Evolutionary conservation across 2,888 invertebrate species (phyloP).

Genomic region (Oconnorella tubifera): DNA sequence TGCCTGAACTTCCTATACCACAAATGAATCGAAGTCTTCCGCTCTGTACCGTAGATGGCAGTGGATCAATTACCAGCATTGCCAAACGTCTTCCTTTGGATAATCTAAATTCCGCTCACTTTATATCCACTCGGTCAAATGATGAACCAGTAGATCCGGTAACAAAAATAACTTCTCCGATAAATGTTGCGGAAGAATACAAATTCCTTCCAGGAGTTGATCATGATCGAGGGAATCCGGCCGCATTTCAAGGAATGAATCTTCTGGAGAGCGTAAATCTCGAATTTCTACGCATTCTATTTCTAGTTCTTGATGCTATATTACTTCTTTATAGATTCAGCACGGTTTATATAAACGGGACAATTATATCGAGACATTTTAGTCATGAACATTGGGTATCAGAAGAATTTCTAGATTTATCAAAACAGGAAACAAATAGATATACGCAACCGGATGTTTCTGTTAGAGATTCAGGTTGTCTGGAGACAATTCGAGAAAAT

Average conservation of each 20-base stretch:
- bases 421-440: too few species aligned
- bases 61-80: constrained; percentile 14
- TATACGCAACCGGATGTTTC: too few species aligned
- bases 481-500: too few species aligned
- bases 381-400: too few species aligned
- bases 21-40: background rate
- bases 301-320: constrained; percentile 30
- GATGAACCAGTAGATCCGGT: background rate
- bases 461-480: too few species aligned
- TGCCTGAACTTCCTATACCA: constrained; percentile 14
- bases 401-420: too few species aligned
- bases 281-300: constrained; percentile 30
- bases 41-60: constrained; percentile 2
- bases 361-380: constrained; percentile 19
- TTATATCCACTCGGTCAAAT: constrained; percentile 2
- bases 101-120: constrained; percentile 20
- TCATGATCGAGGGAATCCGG: background rate
- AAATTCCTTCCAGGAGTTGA: constrained; percentile 17
- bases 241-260: constrained; percentile 17
- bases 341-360: constrained; percentile 30
- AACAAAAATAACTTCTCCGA: constrained; percentile 20
- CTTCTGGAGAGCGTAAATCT: constrained; percentile 22
- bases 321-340: constrained; percentile 30
- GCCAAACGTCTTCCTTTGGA: constrained; percentile 14
- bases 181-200: constrained; percentile 24